phyloP scores from a whole-genome alignment of 2,113 vertebrate species.

The Cheirogaleus medius region DNA sequence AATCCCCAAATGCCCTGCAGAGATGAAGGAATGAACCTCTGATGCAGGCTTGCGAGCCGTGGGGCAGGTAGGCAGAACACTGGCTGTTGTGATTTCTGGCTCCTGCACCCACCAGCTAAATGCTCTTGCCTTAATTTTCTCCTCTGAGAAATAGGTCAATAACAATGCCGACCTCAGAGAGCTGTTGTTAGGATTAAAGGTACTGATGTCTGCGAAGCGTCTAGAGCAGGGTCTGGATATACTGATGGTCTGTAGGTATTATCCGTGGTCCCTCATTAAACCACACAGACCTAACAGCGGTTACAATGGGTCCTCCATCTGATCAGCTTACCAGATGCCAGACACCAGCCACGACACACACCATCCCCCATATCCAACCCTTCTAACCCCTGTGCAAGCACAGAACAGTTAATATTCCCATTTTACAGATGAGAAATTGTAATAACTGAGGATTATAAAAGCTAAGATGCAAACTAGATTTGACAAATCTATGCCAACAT shows the following conservation, averaged over 20 bases:
- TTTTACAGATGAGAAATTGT: neutral
- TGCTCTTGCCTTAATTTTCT: neutral
- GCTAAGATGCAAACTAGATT: neutral
- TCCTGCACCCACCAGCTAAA: neutral
- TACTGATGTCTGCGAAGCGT: neutral
- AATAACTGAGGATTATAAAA: neutral
- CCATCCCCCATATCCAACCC: neutral
- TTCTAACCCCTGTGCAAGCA: neutral
- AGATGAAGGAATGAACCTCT: neutral
- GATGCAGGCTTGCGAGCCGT: fast-evolving
- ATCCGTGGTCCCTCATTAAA: neutral
- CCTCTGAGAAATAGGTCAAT: neutral
- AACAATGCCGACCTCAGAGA: neutral
- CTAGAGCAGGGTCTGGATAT: neutral
- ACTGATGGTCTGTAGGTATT: too few relatives aligned
- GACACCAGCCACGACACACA: fast-evolving
- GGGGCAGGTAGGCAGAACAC: neutral
- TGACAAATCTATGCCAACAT: neutral
- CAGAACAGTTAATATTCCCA: neutral
- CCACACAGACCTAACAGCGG: neutral
- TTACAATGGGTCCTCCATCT: too few relatives aligned
- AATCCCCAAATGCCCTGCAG: neutral
- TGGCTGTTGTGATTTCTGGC: neutral
- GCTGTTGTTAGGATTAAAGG: neutral
- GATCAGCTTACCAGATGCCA: neutral